These are phyloP conservation scores for Oreotrochilus melanogaster DNA, from an alignment of 2,113 vertebrate species.

Conservation along the genomic window DNA sequence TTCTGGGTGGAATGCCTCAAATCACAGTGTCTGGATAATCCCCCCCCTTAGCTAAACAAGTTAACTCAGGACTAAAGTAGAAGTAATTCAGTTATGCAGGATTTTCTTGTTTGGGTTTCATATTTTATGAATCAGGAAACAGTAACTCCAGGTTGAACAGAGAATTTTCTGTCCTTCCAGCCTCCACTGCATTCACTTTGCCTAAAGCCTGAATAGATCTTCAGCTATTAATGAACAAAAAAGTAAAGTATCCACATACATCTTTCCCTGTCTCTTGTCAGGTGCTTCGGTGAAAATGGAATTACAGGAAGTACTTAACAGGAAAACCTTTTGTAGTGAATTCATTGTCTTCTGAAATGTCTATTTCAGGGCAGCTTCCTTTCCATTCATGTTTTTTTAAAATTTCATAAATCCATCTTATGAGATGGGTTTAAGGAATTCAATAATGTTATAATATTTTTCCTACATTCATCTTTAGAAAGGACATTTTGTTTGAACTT, in stretches of 20 bases:
- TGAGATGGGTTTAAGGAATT: background rate
- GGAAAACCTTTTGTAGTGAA: background rate
- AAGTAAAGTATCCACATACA: background rate
- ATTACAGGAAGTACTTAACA: background rate
- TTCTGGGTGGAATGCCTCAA: background rate
- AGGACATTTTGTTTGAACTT: background rate
- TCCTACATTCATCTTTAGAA: background rate
- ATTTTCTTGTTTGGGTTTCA: background rate
- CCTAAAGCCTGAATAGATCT: background rate
- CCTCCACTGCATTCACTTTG: background rate
- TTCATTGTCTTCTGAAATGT: background rate
- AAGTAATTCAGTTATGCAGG: background rate
- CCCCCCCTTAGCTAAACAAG: background rate
- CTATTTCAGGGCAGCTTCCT: background rate
- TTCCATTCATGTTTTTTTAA: background rate
- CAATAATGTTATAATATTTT: background rate
- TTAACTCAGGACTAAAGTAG: background rate
- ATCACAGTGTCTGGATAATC: background rate
- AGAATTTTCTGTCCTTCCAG: background rate
- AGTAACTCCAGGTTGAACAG: background rate
- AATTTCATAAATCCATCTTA: constrained; percentile 10
- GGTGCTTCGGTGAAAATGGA: background rate
- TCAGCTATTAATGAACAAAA: background rate
- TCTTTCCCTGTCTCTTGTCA: background rate
- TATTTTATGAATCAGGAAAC: background rate